Conservation (phyloP, 2,888 invertebrate genomes). For the Rotaria magnacalcarata region DNA sequence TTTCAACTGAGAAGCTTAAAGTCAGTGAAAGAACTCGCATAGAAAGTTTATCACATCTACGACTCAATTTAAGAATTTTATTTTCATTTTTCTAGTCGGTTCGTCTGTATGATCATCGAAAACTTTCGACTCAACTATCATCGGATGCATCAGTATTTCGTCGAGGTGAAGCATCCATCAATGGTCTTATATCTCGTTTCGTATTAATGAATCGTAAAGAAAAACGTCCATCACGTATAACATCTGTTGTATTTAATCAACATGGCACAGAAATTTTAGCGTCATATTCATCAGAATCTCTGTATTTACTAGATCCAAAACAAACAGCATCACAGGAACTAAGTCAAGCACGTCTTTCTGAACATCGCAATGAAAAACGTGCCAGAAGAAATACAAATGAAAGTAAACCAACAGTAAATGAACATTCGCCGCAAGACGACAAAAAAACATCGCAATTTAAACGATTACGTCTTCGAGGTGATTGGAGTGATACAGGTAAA, state of each 20-base stretch:
- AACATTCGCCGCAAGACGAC: not conserved
- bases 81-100: constrained; percentile 52
- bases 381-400: not conserved
- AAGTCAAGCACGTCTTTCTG: not conserved
- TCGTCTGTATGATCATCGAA: constrained; percentile 69
- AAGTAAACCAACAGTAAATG: not conserved
- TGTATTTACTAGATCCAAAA: constrained; percentile 67
- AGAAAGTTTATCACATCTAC: too few relatives aligned
- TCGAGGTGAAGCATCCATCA: not conserved
- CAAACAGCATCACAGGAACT: not conserved
- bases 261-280: constrained; percentile 73
- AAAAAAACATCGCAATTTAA: not conserved
- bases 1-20: too few relatives aligned
- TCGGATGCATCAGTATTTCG: not conserved
- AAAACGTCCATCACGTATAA: constrained; percentile 64
- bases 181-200: constrained; percentile 22
- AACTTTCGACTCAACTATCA: constrained; percentile 54
- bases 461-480: constrained; percentile 68
- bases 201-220: not conserved
- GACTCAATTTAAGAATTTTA: too few relatives aligned
- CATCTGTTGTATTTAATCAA: constrained; percentile 72
- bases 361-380: constrained; percentile 27
- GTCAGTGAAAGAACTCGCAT: too few relatives aligned
- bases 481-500: constrained; percentile 74
- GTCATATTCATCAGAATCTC: constrained; percentile 75